Conservation (phyloP, 2,797 vertebrate species). For the Silurus lanzhouensis region DNA sequence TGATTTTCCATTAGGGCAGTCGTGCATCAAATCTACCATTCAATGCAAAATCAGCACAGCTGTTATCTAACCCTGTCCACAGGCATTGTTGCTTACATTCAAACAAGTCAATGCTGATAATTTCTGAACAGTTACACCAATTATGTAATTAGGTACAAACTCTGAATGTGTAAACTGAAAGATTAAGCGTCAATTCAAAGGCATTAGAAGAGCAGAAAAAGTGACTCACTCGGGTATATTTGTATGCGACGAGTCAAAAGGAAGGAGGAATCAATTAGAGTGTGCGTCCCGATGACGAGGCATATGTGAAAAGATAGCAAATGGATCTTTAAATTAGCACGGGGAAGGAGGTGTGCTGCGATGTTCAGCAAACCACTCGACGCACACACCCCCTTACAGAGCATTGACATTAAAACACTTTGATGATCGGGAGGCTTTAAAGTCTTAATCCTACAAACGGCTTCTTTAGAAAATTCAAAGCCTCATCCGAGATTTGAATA, state of each 20-base stretch:
- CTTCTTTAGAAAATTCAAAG: conserved; percentile 59
- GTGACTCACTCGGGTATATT: not conserved
- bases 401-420: conserved; percentile 66
- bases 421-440: conserved; percentile 71
- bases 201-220: conserved; percentile 13
- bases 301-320: conserved; percentile 45
- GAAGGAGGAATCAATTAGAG: conserved; percentile 32
- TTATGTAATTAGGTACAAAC: conserved; percentile 16
- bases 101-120: conserved; percentile 10
- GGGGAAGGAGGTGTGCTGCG: conserved; percentile 56
- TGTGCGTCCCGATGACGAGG: conserved; percentile 27
- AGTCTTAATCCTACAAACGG: conserved; percentile 71
- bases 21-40: not conserved
- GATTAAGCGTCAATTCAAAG: conserved; percentile 24
- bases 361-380: conserved; percentile 63
- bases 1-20: not conserved
- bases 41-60: conserved; percentile 7
- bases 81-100: not conserved
- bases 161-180: conserved; percentile 22
- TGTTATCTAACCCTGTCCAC: conserved; percentile 14
- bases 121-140: conserved; percentile 25
- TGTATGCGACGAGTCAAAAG: conserved; percentile 5
- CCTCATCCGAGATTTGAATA: conserved; percentile 63
- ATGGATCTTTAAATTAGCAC: conserved; percentile 51
- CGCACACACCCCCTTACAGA: conserved; percentile 62